These are phyloP conservation scores for Drosophila paranaensis DNA, from an alignment of 2,888 invertebrate genomes.

Conservation along the genomic window DNA sequence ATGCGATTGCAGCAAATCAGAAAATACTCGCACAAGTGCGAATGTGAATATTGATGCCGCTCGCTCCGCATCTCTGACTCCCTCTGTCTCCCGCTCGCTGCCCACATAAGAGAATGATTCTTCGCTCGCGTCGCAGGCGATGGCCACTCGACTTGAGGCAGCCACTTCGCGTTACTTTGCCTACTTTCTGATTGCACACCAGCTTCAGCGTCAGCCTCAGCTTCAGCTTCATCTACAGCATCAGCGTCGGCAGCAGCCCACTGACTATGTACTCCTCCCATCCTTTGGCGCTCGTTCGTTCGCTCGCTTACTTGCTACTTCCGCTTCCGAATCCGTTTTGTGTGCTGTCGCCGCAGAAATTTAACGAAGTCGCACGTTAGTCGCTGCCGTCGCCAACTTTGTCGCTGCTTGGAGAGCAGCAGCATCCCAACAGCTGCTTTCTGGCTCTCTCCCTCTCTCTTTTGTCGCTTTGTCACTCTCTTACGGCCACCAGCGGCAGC, in stretches of 20 bases:
- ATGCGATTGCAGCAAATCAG: constrained; percentile 76
- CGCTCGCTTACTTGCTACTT: constrained; percentile 78
- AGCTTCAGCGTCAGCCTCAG: constrained; percentile 17
- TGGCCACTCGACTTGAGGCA: constrained; percentile 52
- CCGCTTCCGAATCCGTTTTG: constrained; percentile 80
- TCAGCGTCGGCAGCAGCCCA: background rate
- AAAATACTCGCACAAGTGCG: constrained; percentile 80
- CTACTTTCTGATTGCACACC: constrained; percentile 39
- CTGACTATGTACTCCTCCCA: background rate
- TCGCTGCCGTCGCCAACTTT: constrained; percentile 45
- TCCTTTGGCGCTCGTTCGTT: constrained; percentile 30
- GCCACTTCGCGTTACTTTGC: constrained; percentile 75
- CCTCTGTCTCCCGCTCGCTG: constrained; percentile 4
- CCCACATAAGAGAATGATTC: constrained; percentile 1
- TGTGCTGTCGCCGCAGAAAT: constrained; percentile 81
- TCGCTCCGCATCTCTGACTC: background rate
- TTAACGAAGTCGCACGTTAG: constrained; percentile 80
- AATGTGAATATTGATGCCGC: constrained; percentile 78
- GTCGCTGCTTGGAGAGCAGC: constrained; percentile 28
- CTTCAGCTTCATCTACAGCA: background rate
- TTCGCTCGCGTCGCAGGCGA: constrained; percentile 26
- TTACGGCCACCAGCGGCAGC: constrained; percentile 24
- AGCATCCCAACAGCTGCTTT: constrained; percentile 36
- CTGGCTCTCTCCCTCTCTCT: constrained; percentile 17
- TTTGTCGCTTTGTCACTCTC: constrained; percentile 29